Conservation (phyloP, 2,113 vertebrate species). For the Telmatochromis sp. region DNA sequence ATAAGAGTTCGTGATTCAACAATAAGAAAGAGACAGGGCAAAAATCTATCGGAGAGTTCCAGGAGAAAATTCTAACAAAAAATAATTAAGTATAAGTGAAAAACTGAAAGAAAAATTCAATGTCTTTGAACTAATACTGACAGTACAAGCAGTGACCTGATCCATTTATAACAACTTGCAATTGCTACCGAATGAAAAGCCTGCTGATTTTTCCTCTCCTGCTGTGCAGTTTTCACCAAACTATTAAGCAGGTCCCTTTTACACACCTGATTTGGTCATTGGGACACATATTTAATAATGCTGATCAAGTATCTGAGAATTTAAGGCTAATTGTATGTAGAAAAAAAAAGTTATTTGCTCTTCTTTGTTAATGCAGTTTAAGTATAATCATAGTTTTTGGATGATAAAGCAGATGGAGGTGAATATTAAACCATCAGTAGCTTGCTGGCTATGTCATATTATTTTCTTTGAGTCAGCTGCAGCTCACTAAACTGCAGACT, state of each 20-base stretch:
- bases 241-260: neutral
- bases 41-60: neutral
- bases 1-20: neutral
- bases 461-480: neutral
- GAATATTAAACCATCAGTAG: neutral
- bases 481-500: neutral
- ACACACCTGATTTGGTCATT: neutral
- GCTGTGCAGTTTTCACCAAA: neutral
- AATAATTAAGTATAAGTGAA: neutral
- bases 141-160: neutral
- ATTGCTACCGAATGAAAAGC: neutral
- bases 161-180: neutral
- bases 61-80: neutral
- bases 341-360: neutral
- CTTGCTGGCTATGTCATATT: neutral
- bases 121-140: neutral
- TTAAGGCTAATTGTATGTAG: neutral
- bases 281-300: neutral
- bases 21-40: neutral
- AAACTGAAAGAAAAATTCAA: neutral
- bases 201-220: neutral
- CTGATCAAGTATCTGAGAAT: too few species aligned
- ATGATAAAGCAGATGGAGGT: neutral
- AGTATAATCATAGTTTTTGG: neutral
- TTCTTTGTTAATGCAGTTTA: neutral